Percentiles rank a stretch among this genome's conserved stretches.
These are phyloP conservation scores for Sebastes fasciatus DNA, from an alignment of 2,113 vertebrate species.

Conservation along the genomic window DNA sequence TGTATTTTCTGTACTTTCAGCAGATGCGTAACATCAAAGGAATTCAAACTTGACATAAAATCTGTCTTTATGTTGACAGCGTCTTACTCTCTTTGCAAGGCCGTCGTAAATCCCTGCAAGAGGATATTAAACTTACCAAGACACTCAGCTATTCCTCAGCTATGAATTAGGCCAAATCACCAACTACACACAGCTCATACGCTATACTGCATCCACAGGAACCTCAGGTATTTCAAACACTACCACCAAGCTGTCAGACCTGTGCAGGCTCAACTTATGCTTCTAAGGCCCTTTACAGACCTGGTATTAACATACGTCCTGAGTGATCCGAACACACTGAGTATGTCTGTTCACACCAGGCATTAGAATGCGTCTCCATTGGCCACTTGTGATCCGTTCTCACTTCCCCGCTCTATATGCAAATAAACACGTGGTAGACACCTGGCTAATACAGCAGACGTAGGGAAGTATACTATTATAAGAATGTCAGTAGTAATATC, in stretches of 20 bases:
- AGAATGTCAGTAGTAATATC: too few relatives aligned
- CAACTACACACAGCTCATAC: neutral
- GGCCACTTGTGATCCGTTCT: too few relatives aligned
- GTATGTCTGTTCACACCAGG: too few relatives aligned
- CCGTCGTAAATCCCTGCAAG: slow-evolving; percentile 29
- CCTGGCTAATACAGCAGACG: too few relatives aligned
- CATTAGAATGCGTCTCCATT: too few relatives aligned
- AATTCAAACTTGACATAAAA: slow-evolving; percentile 28
- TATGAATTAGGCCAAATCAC: slow-evolving; percentile 23
- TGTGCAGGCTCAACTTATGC: neutral
- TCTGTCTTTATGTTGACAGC: slow-evolving; percentile 44
- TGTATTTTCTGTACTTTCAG: slow-evolving; percentile 20
- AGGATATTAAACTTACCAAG: slow-evolving; percentile 16
- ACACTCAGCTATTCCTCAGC: neutral
- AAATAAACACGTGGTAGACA: too few relatives aligned
- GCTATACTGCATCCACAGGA: neutral
- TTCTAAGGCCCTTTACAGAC: neutral
- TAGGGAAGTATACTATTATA: too few relatives aligned
- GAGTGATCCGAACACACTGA: too few relatives aligned
- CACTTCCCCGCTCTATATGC: too few relatives aligned
- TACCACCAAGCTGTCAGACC: neutral
- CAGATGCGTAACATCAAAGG: slow-evolving; percentile 41
- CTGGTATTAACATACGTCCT: too few relatives aligned
- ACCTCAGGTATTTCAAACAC: slow-evolving; percentile 3
- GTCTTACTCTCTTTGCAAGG: slow-evolving; percentile 25